These are phyloP conservation scores for Alaudala cheleensis DNA, from an alignment of 2,113 vertebrate species.

Conservation along the genomic window DNA sequence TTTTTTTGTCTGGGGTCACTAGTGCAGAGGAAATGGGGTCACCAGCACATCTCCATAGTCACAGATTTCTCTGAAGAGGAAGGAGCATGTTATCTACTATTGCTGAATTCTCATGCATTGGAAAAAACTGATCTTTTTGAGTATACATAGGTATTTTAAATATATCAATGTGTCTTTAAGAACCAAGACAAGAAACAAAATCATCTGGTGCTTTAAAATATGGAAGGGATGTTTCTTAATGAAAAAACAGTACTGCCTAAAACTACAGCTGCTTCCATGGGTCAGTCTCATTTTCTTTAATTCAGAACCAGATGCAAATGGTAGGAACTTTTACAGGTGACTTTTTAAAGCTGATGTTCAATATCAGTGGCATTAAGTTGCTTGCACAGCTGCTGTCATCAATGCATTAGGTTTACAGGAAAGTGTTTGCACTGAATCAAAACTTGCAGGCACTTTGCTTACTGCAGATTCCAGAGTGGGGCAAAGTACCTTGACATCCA, in stretches of 20 bases:
- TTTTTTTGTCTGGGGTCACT: not conserved
- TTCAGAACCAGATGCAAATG: constrained; percentile 34
- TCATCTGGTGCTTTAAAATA: not conserved
- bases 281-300: constrained; percentile 31
- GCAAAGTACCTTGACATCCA: not conserved
- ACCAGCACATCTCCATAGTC: not conserved
- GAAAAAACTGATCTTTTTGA: not conserved
- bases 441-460: not conserved
- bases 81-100: not conserved
- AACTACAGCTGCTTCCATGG: not conserved
- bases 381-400: not conserved
- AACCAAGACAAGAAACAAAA: not conserved
- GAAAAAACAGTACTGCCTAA: constrained; percentile 16
- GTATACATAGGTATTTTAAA: not conserved
- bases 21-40: not conserved
- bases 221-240: not conserved
- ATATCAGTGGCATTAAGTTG: not conserved
- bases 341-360: constrained; percentile 30
- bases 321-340: constrained; percentile 37
- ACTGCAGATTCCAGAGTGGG: not conserved
- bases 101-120: not conserved
- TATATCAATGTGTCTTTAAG: not conserved
- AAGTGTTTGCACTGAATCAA: not conserved
- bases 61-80: not conserved
- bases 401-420: not conserved